Evolutionary conservation across 2,797 vertebrate genomes (phyloP), one percentile per base, ranked within the genome.

Genomic region (Pipistrellus pygmaeus): DNA sequence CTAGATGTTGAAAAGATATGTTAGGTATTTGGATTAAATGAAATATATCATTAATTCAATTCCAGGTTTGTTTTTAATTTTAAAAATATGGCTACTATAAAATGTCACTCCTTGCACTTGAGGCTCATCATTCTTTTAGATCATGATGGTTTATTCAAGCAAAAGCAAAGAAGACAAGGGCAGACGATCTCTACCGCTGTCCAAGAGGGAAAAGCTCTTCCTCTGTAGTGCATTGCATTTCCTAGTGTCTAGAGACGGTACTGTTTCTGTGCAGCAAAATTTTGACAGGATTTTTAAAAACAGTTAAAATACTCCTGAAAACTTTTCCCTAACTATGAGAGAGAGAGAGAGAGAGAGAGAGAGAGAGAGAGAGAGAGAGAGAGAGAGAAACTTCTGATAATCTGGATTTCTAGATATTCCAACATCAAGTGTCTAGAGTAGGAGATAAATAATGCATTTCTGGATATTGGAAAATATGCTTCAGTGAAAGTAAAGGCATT

Each of bases 1-100:
- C 44, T 85, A 32, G 15, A 32, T 77, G 73, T 66, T 71, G 20
- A 84, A 95, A 53, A 30, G 32, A 38, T 68, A 78, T 48, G 57
- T 94, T 83, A 82, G 32, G 64, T 75, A 32, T 44, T 57, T 89
- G 57, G 3, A n/a, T 51, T 85, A 91, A 96, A 72, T 84, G 62
- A 81, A 83, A 93, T 35, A 38, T 35, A 62, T 62, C 13, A 91
- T 69, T 75, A 80, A 30, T 85, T 76, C 68, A 75, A 86, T 44
- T 80, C 94, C 17, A 83, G 62, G 8, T 32, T 92, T 76, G 18
- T 76, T 89, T 55, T 91, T 78, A 51, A 35, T 46, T 93, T 88
- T 89, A n/a, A 35, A 66, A 86, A 55, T 66, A 35, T 51, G 53
- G 51, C 14, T 53, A 72, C 41, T 77, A 82, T 78, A 87, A 91